Conservation (phyloP, 2,797 vertebrate species). For the Eurystomus glaucurus region DNA sequence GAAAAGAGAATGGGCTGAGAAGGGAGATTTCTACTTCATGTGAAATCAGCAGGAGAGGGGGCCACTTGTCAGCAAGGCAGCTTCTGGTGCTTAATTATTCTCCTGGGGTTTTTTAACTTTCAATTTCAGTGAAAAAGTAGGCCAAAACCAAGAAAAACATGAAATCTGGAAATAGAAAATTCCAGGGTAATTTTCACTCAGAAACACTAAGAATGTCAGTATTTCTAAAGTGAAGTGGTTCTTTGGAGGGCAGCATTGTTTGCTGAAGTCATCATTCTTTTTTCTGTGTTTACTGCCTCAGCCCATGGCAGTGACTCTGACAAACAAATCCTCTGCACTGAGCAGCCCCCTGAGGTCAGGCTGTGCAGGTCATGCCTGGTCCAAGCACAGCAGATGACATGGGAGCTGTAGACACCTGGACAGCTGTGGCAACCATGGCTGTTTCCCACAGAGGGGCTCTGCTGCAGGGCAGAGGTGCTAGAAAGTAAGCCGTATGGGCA, state of each 20-base stretch:
- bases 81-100: neutral
- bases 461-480: neutral
- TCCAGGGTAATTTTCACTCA: neutral
- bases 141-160: neutral
- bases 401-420: neutral
- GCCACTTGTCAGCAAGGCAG: neutral
- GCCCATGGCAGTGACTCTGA: neutral
- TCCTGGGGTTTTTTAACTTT: neutral
- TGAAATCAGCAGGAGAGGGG: neutral
- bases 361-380: neutral
- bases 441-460: neutral
- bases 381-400: neutral
- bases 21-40: neutral
- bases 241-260: neutral
- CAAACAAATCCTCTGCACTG: neutral
- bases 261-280: neutral
- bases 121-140: neutral
- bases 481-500: neutral
- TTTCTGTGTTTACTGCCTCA: neutral
- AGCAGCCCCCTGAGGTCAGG: neutral
- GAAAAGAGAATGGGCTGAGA: neutral
- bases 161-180: neutral
- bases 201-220: neutral
- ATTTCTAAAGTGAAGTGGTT: neutral
- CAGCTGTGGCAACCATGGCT: accelerated